phyloP scores from a whole-genome alignment of 2,888 invertebrate genomes.

The Cephus sareptanus region DNA sequence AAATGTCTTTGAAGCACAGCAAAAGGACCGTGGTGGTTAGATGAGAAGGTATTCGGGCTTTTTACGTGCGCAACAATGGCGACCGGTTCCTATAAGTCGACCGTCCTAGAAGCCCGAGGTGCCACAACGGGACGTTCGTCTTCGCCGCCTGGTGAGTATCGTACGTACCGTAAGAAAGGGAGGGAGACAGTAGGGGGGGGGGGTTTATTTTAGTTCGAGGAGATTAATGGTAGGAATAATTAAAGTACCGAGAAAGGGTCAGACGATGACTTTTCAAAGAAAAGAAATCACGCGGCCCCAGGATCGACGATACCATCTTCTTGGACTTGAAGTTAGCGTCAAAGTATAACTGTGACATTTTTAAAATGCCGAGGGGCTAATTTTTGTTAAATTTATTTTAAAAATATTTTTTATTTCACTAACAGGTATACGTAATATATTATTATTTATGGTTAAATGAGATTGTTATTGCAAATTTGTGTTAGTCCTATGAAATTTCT shows the following conservation, averaged over 20 bases:
- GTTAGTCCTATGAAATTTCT: neutral
- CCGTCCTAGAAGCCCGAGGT: constrained; percentile 13
- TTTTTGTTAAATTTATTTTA: neutral
- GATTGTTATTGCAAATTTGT: no score
- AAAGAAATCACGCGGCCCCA: neutral
- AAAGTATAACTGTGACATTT: neutral
- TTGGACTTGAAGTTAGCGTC: neutral
- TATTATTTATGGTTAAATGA: neutral
- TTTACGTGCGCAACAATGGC: constrained; percentile 1
- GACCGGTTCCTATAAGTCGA: constrained; percentile 4
- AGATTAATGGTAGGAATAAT: constrained; percentile 48
- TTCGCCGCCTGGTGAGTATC: neutral
- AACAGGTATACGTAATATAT: neutral
- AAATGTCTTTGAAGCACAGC: constrained; percentile 36
- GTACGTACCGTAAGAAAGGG: neutral
- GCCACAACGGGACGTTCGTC: neutral
- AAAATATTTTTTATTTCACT: neutral
- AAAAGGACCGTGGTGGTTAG: neutral
- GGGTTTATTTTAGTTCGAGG: constrained; percentile 25
- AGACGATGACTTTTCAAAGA: constrained; percentile 7
- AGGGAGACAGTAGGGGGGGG: neutral
- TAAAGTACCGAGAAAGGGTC: constrained; percentile 31
- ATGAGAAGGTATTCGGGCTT: constrained; percentile 1
- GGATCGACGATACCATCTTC: neutral
- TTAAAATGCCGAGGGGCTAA: fast-evolving